Conservation (phyloP, 2,797 vertebrate genomes). For the Amphiprion clarkii region DNA sequence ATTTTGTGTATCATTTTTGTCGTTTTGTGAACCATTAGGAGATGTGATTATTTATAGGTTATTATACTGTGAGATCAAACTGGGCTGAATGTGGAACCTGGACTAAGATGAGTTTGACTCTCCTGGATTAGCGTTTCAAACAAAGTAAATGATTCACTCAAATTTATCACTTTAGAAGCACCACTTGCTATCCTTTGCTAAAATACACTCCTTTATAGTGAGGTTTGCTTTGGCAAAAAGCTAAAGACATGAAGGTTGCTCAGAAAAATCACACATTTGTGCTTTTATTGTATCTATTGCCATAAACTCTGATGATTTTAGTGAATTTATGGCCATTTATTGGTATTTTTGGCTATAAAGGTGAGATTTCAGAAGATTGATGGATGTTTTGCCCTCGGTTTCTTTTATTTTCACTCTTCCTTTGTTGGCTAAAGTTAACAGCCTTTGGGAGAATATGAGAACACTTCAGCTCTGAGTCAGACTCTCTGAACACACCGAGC, state of each 20-base stretch:
- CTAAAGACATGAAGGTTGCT: too few relatives aligned
- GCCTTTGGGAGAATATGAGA: slow-evolving; percentile 29
- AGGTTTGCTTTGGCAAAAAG: background rate
- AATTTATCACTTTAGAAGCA: background rate
- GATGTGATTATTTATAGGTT: too few relatives aligned
- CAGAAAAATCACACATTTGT: too few relatives aligned
- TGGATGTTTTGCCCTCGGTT: background rate
- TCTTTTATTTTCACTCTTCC: slow-evolving; percentile 5
- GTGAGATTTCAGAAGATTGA: background rate
- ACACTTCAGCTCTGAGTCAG: slow-evolving; percentile 49
- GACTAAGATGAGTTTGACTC: too few relatives aligned
- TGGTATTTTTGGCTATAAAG: background rate
- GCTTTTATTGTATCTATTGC: too few relatives aligned
- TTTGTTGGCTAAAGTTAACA: slow-evolving; percentile 28
- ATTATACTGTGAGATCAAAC: too few relatives aligned
- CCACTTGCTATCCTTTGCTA: background rate
- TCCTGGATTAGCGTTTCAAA: too few relatives aligned
- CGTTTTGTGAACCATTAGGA: too few relatives aligned
- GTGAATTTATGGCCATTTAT: background rate
- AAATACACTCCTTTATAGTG: background rate
- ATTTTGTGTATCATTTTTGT: too few relatives aligned
- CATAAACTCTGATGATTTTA: background rate
- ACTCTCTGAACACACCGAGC: slow-evolving; percentile 17
- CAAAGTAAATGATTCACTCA: too few relatives aligned
- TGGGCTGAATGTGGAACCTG: too few relatives aligned